Conservation (phyloP, 2,888 invertebrate species). For the Loripinus fragilis region DNA sequence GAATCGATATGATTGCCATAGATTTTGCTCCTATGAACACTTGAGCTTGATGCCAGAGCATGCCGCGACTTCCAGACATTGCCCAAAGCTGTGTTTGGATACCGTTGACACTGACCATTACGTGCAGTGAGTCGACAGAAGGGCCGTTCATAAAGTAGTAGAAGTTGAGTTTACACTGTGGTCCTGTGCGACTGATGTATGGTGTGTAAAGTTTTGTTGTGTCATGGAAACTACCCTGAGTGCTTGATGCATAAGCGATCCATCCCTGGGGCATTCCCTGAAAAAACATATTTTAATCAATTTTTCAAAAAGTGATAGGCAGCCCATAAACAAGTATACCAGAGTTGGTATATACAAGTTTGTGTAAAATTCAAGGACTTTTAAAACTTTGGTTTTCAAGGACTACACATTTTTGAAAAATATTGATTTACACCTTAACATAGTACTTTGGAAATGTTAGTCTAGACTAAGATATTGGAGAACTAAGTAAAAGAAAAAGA, state of each 20-base stretch:
- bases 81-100: constrained; percentile 57
- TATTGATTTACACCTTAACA: no score
- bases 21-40: constrained; percentile 69
- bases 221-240: constrained; percentile 65
- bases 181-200: constrained; percentile 66
- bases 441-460: no score
- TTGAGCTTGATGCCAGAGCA: constrained; percentile 62
- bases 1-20: constrained; percentile 62
- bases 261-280: constrained; percentile 59
- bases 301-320: no score
- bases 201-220: constrained; percentile 64
- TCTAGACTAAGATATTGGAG: no score
- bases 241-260: constrained; percentile 72
- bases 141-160: constrained; percentile 73
- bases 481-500: no score
- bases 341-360: no score
- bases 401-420: no score
- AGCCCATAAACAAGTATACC: no score
- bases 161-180: constrained; percentile 71
- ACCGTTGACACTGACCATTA: constrained; percentile 47
- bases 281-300: not conserved
- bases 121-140: constrained; percentile 63
- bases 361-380: no score
- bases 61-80: constrained; percentile 61
- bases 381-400: no score